Evolutionary conservation across 1,140 invertebrate genomes (phyloP).

Genomic region (Drosophila ambigua): DNA sequence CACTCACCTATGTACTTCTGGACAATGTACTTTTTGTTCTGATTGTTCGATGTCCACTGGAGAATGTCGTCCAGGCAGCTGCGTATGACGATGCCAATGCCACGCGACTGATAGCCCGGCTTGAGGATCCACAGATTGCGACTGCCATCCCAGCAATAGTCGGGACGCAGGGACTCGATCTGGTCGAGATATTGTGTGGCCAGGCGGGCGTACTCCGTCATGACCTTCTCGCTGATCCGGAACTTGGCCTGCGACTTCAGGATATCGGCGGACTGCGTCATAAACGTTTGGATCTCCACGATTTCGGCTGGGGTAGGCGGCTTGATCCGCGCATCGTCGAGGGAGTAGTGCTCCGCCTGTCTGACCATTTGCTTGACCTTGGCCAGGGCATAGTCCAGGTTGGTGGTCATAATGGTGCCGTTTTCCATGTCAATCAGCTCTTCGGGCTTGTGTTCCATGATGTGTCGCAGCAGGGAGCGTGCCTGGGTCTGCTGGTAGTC

Average conservation of each 20-base stretch:
- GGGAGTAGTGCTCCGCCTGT: conserved; percentile 57
- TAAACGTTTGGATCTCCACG: conserved; percentile 89
- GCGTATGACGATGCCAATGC: conserved; percentile 90
- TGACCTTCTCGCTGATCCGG: conserved; percentile 80
- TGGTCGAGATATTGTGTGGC: conserved; percentile 86
- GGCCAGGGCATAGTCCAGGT: conserved; percentile 85
- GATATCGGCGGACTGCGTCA: conserved; percentile 84
- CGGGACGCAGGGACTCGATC: conserved; percentile 87
- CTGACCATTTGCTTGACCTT: conserved; percentile 70
- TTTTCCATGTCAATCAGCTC: conserved; percentile 49
- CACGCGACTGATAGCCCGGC: conserved; percentile 93
- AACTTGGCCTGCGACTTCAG: conserved; percentile 84
- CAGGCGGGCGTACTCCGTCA: conserved; percentile 85
- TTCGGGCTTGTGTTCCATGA: conserved; percentile 84
- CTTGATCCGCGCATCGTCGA: conserved; percentile 62
- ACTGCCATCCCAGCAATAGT: conserved; percentile 87
- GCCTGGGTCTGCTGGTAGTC: conserved; percentile 92
- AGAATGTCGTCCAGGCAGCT: conserved; percentile 87
- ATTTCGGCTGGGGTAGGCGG: conserved; percentile 66
- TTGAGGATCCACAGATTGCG: conserved; percentile 97
- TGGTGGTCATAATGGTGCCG: conserved; percentile 76
- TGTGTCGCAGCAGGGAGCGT: conserved; percentile 91
- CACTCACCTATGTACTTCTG: conserved; percentile 96
- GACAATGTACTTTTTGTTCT: conserved; percentile 91
- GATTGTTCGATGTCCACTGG: conserved; percentile 85